These are phyloP conservation scores for Peribatodes rhomboidaria DNA, from an alignment of 2,888 invertebrate species.

Conservation along the genomic window DNA sequence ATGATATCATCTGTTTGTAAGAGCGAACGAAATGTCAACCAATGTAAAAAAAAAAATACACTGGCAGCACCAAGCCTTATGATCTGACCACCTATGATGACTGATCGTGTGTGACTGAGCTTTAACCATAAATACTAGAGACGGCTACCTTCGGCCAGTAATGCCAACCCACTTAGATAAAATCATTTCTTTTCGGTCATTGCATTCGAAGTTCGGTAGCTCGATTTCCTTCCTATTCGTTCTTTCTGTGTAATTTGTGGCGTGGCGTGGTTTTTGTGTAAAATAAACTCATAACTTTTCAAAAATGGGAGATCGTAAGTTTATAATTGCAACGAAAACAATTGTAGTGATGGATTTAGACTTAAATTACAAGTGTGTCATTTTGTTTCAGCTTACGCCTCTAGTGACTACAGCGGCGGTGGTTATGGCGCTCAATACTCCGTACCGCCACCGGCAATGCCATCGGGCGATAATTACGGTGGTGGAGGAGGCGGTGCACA, in stretches of 20 bases:
- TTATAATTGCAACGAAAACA: neutral
- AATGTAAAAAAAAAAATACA: too few species aligned
- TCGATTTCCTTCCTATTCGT: conserved; percentile 28
- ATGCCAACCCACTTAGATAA: neutral
- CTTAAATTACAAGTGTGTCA: neutral
- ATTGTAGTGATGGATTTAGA: neutral
- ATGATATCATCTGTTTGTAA: too few species aligned
- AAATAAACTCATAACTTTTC: conserved; percentile 7
- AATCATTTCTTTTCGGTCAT: neutral
- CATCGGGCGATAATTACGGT: conserved; percentile 75
- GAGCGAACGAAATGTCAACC: too few species aligned
- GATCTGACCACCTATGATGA: neutral
- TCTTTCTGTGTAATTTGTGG: conserved; percentile 19
- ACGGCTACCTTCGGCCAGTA: neutral
- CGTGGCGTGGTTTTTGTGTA: conserved; percentile 49
- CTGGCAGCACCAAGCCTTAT: too few species aligned
- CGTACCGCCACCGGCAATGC: conserved; percentile 77
- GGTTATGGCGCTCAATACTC: conserved; percentile 77
- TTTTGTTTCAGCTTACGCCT: conserved; percentile 64
- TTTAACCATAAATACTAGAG: neutral
- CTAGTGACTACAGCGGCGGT: conserved; percentile 74
- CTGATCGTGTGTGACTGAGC: neutral
- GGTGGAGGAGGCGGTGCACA: conserved; percentile 52
- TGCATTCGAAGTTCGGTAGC: too few species aligned
- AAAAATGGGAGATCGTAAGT: conserved; percentile 66